These are phyloP conservation scores for Malurus melanocephalus DNA, from an alignment of 2,113 vertebrate species.

Conservation along the genomic window DNA sequence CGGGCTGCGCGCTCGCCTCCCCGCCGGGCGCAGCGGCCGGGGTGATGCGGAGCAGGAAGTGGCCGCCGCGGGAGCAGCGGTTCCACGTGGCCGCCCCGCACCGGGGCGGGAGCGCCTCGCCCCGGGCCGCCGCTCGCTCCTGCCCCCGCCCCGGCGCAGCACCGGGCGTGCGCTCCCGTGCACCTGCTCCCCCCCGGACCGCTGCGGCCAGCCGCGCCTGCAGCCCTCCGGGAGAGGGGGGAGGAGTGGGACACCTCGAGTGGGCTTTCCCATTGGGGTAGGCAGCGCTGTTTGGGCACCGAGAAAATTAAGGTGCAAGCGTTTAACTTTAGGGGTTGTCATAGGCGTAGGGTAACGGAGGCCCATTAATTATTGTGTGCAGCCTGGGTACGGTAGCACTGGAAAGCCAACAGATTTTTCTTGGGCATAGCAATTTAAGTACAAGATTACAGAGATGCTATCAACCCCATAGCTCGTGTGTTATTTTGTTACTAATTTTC, in stretches of 20 bases:
- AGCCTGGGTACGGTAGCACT: not conserved
- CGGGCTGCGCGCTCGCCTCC: too few species aligned
- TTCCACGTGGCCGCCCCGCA: too few species aligned
- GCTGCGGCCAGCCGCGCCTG: not conserved
- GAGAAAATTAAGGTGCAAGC: not conserved
- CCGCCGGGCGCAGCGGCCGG: too few species aligned
- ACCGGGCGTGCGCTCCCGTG: not conserved
- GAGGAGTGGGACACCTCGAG: rapidly evolving
- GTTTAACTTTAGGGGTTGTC: rapidly evolving
- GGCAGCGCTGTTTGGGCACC: not conserved
- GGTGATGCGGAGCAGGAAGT: not conserved
- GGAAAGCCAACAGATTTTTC: not conserved
- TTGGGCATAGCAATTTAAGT: not conserved
- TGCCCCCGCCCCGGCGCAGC: not conserved
- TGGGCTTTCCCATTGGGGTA: not conserved
- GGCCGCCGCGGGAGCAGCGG: slow-evolving; percentile 10
- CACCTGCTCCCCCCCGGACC: not conserved
- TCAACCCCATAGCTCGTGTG: not conserved
- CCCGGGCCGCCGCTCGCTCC: not conserved
- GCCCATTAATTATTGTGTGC: not conserved
- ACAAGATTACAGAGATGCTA: not conserved
- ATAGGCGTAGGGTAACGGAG: rapidly evolving
- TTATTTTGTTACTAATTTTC: slow-evolving; percentile 16
- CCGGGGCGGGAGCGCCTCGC: slow-evolving; percentile 25
- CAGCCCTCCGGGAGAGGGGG: not conserved